Evolutionary conservation across 2,113 vertebrate species (phyloP).

Genomic region (Cololabis saira): DNA sequence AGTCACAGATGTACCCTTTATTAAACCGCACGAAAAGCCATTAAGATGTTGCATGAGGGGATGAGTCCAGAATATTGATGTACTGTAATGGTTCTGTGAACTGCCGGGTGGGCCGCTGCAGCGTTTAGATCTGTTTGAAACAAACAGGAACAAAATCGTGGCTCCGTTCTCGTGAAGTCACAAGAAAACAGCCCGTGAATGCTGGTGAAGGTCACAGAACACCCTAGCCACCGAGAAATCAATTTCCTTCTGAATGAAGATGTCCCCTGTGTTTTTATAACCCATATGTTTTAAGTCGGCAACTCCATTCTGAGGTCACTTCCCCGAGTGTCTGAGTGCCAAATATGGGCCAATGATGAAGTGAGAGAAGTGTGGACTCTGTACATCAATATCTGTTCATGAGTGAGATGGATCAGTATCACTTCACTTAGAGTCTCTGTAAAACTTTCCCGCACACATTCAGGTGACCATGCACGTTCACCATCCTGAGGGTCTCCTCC

Average conservation of each 20-base stretch:
- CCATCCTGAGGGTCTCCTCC: no score
- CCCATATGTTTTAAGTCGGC: constrained; percentile 71
- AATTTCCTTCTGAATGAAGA: constrained; percentile 72
- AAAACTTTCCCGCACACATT: constrained; percentile 22
- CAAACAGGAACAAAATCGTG: constrained; percentile 39
- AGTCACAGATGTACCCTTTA: constrained; percentile 1
- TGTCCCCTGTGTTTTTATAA: constrained; percentile 77
- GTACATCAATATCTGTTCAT: constrained; percentile 2
- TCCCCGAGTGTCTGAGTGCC: constrained; percentile 29
- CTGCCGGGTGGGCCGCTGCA: constrained; percentile 19
- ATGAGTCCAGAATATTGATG: constrained; percentile 40
- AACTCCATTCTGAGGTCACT: constrained; percentile 52
- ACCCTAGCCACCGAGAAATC: constrained; percentile 64
- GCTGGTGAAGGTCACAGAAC: constrained; percentile 68
- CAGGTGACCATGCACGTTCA: no score
- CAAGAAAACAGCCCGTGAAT: constrained; percentile 29
- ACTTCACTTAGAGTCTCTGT: not conserved
- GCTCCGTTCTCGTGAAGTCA: constrained; percentile 56
- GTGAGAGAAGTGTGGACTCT: constrained; percentile 4
- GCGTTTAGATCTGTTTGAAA: constrained; percentile 28
- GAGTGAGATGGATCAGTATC: constrained; percentile 10
- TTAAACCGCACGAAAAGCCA: constrained; percentile 14
- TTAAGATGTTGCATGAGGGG: constrained; percentile 11
- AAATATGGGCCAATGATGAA: constrained; percentile 44
- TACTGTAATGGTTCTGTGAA: constrained; percentile 17